These are phyloP conservation scores for Drosophila helvetica DNA, from an alignment of 2,888 invertebrate species.

Conservation along the genomic window DNA sequence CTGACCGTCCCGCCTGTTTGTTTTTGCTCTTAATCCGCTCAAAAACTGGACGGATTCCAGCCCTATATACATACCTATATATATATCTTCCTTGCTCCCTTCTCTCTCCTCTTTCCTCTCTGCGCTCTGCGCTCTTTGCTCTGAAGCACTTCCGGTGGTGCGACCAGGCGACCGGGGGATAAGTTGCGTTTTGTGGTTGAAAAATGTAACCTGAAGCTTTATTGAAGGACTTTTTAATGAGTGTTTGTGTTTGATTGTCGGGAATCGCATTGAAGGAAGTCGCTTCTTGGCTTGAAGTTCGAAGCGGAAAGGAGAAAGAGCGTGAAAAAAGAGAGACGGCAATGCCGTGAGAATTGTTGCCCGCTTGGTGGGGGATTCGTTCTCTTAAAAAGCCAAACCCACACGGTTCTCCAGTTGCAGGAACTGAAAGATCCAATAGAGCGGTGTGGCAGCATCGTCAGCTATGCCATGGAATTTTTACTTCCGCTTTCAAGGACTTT, in stretches of 20 bases:
- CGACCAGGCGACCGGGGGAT: constrained; percentile 36
- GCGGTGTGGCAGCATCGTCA: neutral
- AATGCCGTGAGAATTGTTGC: neutral
- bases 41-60: constrained; percentile 43
- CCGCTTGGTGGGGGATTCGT: neutral
- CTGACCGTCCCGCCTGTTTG: constrained; percentile 54
- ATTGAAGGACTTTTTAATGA: constrained; percentile 76
- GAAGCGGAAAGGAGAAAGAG: constrained; percentile 4
- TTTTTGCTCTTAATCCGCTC: constrained; percentile 67
- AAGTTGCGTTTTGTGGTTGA: constrained; percentile 63
- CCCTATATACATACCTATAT: neutral
- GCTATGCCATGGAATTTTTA: neutral
- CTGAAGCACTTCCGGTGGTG: constrained; percentile 62
- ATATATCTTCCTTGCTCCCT: neutral
- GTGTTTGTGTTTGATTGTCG: constrained; percentile 65
- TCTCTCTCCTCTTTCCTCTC: neutral
- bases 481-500: neutral
- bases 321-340: neutral
- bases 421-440: neutral
- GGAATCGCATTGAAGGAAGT: constrained; percentile 45
- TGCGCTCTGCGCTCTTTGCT: neutral
- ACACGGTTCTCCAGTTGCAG: neutral
- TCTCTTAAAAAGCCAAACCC: neutral
- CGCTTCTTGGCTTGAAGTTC: constrained; percentile 18
- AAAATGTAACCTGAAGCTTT: constrained; percentile 72